Evolutionary conservation across 1,140 invertebrate species (phyloP).

Genomic region (Pseudobourletiella spinata): DNA sequence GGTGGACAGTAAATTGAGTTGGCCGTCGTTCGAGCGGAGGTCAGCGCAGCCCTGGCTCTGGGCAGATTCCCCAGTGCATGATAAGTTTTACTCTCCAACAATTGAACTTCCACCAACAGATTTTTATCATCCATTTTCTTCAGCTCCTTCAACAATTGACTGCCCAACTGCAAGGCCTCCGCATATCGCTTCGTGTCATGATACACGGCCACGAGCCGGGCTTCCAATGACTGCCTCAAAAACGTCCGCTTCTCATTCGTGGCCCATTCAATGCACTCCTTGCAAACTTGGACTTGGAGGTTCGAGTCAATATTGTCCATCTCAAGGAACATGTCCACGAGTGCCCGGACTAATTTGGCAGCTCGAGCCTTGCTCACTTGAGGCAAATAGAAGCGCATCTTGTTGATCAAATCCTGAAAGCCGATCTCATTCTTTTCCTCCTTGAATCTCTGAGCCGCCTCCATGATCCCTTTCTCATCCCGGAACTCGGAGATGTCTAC

Average conservation of each 20-base stretch:
- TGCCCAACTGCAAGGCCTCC: conserved; percentile 73
- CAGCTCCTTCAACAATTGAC: conserved; percentile 79
- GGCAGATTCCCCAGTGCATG: conserved; percentile 94
- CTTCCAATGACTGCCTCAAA: conserved; percentile 89
- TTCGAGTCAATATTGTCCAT: conserved; percentile 75
- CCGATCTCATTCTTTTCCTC: conserved; percentile 6
- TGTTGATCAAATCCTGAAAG: conserved; percentile 68
- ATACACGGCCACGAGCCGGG: conserved; percentile 83
- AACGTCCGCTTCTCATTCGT: conserved; percentile 95
- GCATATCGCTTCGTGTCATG: conserved; percentile 86
- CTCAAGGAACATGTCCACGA: conserved; percentile 96
- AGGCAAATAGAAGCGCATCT: conserved; percentile 80
- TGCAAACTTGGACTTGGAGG: conserved; percentile 57
- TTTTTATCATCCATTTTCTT: conserved; percentile 99
- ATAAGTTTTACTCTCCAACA: conserved; percentile 97
- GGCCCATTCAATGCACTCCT: conserved; percentile 99
- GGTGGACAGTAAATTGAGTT: conserved; percentile 99
- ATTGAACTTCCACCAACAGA: conserved; percentile 88
- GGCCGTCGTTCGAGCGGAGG: conserved; percentile 95
- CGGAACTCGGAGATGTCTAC: too few species aligned
- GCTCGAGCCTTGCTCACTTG: conserved; percentile 98
- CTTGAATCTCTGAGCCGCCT: conserved; percentile 15
- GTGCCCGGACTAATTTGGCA: conserved; percentile 88
- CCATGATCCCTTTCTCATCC: conserved; percentile 23
- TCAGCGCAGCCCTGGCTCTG: conserved; percentile 92